Evolutionary conservation across 2,888 invertebrate genomes (phyloP).

Genomic region (Erebia palarica): DNA sequence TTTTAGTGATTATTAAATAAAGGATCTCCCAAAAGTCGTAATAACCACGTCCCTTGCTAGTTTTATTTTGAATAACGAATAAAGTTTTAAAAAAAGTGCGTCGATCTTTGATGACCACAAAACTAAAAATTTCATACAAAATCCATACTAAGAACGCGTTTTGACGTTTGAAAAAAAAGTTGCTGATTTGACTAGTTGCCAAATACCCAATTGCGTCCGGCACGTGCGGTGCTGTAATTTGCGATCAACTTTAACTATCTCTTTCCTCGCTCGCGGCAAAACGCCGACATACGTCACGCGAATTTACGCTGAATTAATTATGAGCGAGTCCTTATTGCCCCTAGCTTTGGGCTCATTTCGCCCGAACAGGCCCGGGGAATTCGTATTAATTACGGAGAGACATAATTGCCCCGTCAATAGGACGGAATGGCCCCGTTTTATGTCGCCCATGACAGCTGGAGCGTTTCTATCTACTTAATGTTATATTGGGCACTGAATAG

Average conservation of each 20-base stretch:
- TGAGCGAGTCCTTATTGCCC: slow-evolving; percentile 12
- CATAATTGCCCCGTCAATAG: slow-evolving; percentile 40
- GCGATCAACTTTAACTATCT: not conserved
- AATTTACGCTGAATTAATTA: slow-evolving; percentile 28
- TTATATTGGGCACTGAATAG: slow-evolving; percentile 13
- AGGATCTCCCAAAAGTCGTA: too few species aligned
- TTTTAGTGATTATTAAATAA: too few species aligned
- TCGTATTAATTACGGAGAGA: slow-evolving; percentile 38
- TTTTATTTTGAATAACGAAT: too few species aligned
- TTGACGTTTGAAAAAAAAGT: too few species aligned
- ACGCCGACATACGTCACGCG: slow-evolving; percentile 16
- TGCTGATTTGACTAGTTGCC: too few species aligned
- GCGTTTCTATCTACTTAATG: slow-evolving; percentile 8
- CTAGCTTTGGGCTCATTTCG: slow-evolving; percentile 21
- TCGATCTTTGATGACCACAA: too few species aligned
- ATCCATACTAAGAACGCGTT: too few species aligned
- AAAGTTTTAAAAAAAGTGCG: too few species aligned
- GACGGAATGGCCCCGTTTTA: slow-evolving; percentile 22
- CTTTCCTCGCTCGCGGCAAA: slow-evolving; percentile 11
- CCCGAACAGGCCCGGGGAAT: slow-evolving; percentile 28
- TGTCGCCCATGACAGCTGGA: slow-evolving; percentile 19
- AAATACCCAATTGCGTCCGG: too few species aligned
- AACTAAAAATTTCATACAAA: too few species aligned
- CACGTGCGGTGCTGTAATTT: not conserved
- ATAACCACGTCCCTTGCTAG: too few species aligned